Percentiles rank a stretch among this genome's conserved stretches.
phyloP scores from a whole-genome alignment of 2,113 vertebrate genomes.

The Caracal caracal region DNA sequence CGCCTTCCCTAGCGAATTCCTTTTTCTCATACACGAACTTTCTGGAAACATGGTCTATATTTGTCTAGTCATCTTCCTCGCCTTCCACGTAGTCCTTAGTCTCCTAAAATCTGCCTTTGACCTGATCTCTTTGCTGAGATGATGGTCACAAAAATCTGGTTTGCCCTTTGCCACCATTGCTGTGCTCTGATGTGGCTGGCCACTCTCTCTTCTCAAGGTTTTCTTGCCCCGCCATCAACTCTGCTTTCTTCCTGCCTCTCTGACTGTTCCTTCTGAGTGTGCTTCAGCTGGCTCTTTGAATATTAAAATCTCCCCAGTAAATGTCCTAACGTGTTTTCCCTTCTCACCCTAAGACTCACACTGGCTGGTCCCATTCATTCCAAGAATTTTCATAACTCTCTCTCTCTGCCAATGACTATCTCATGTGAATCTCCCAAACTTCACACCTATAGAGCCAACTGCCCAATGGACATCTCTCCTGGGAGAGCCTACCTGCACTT shows the following conservation, averaged over 20 bases:
- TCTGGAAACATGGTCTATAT: fast-evolving
- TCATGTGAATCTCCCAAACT: not conserved
- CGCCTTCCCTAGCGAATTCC: not conserved
- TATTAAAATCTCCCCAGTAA: not conserved
- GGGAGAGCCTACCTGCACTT: not conserved
- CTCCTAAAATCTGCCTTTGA: not conserved
- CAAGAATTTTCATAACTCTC: not conserved
- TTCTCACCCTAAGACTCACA: not conserved
- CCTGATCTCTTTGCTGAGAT: not conserved
- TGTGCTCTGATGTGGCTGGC: no score
- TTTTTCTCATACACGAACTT: not conserved
- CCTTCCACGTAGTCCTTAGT: not conserved
- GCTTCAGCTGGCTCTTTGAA: fast-evolving
- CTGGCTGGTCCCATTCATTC: not conserved
- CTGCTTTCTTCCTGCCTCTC: not conserved
- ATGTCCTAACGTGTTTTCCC: not conserved
- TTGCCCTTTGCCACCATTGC: not conserved
- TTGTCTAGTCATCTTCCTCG: not conserved
- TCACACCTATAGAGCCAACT: not conserved
- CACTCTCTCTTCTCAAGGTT: not conserved
- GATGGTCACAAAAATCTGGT: not conserved
- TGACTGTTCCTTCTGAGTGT: not conserved
- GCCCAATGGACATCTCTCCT: not conserved
- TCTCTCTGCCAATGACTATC: not conserved
- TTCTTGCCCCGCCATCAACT: not conserved